phyloP scores from a whole-genome alignment of 1,140 invertebrate genomes.

The Lordiphosa clarofinis region DNA sequence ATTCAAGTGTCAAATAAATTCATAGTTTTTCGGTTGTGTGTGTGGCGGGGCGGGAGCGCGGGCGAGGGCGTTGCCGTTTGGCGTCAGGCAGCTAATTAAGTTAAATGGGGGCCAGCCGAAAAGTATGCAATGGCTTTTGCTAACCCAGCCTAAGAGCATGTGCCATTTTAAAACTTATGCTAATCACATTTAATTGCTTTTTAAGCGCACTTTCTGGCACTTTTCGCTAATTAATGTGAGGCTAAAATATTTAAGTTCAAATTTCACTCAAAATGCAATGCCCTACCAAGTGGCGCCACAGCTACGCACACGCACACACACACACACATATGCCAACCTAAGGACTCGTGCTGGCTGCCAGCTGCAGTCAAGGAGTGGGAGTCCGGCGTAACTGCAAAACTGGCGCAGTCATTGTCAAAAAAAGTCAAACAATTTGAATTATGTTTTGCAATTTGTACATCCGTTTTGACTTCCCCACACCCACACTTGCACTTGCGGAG shows the following conservation, averaged over 20 bases:
- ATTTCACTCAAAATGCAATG: slow-evolving; percentile 23
- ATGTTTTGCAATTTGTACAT: slow-evolving; percentile 78
- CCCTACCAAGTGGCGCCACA: slow-evolving; percentile 46
- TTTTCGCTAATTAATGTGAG: slow-evolving; percentile 68
- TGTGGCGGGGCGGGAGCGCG: not conserved
- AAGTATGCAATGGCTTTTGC: slow-evolving; percentile 51
- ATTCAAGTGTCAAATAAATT: slow-evolving; percentile 79
- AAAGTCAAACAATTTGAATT: slow-evolving; percentile 79
- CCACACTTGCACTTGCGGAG: slow-evolving; percentile 33
- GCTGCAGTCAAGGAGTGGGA: not conserved
- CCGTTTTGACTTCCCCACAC: slow-evolving; percentile 60
- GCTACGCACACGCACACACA: slow-evolving; percentile 14
- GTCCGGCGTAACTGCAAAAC: slow-evolving; percentile 18
- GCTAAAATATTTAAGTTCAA: slow-evolving; percentile 42
- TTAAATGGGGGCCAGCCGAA: slow-evolving; percentile 57
- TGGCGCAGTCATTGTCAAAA: slow-evolving; percentile 69
- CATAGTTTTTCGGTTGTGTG: slow-evolving; percentile 52
- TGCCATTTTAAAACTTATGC: slow-evolving; percentile 58
- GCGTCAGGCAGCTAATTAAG: slow-evolving; percentile 73
- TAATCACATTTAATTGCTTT: slow-evolving; percentile 79
- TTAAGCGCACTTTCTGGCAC: slow-evolving; percentile 72
- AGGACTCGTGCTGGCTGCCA: slow-evolving; percentile 18
- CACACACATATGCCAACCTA: slow-evolving; percentile 53
- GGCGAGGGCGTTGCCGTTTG: slow-evolving; percentile 29
- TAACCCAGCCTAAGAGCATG: slow-evolving; percentile 8